phyloP scores from a whole-genome alignment of 2,888 invertebrate species.

The Chironomus riparius region DNA sequence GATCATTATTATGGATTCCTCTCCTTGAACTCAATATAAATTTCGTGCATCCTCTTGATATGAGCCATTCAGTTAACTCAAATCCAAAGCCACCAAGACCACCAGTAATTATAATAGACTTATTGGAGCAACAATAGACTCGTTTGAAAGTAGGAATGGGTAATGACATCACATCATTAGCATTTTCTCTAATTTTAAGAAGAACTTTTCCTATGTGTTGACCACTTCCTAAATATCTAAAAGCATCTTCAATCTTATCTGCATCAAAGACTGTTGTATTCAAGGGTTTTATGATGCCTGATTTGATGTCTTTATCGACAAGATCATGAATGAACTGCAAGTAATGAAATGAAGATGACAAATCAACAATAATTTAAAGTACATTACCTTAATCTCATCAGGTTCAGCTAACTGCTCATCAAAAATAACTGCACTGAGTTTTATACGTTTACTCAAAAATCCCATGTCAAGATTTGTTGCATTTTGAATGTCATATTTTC shows the following conservation, averaged over 20 bases:
- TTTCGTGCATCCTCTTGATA: slow-evolving; percentile 69
- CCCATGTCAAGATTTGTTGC: slow-evolving; percentile 57
- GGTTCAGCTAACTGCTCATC: slow-evolving; percentile 46
- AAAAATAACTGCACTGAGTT: slow-evolving; percentile 62
- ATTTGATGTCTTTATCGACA: slow-evolving; percentile 46
- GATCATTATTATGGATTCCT: slow-evolving; percentile 75
- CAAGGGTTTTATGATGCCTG: slow-evolving; percentile 61
- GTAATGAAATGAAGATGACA: too few relatives aligned
- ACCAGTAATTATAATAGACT: slow-evolving; percentile 55
- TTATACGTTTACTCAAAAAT: slow-evolving; percentile 43
- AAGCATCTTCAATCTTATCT: slow-evolving; percentile 62
- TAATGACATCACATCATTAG: slow-evolving; percentile 32
- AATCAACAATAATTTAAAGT: not conserved
- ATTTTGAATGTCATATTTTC: slow-evolving; percentile 64
- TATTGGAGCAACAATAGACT: slow-evolving; percentile 35
- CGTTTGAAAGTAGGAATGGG: slow-evolving; percentile 35
- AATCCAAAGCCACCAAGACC: slow-evolving; percentile 90
- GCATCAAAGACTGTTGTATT: slow-evolving; percentile 52
- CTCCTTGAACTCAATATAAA: slow-evolving; percentile 71
- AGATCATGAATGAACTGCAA: slow-evolving; percentile 41
- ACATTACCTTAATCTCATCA: slow-evolving; percentile 27
- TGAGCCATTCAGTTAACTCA: slow-evolving; percentile 78
- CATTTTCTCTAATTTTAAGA: slow-evolving; percentile 38
- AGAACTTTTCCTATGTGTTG: slow-evolving; percentile 73
- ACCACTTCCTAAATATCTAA: slow-evolving; percentile 54